Base-by-base conservation (phyloP, 1,140 invertebrate genomes). In the Drosophila lacteicornis region DNA sequence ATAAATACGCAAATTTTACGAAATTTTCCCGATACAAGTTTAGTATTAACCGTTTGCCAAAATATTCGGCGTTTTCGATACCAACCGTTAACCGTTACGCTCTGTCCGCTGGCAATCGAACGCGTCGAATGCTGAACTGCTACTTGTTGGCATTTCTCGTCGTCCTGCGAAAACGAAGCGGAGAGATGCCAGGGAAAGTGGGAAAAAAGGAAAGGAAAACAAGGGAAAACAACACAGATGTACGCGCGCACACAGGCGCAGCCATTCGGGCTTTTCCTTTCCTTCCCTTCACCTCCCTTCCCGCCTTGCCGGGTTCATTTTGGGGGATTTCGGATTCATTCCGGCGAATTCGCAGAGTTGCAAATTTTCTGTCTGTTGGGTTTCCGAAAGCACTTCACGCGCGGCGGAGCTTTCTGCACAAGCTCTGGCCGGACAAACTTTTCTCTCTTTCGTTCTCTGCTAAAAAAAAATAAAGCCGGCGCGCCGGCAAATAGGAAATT, bases 301-400 rank as follows among this genome's bases (percentile, higher is more conserved):
- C 22, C 58, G 22, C 36, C 19, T 22, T 13, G 13, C 8, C 12
- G 33, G 3, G 53, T 59, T 73, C 69, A 70, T 59, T 73, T 66
- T n/a, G 19, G 27, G 13, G 40, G 40, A n/a, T 42, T 59, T 43
- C 7, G 15, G 15, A 55, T 84, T 85, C 81, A 80, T 61, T 53
- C 36, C 57, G n/a, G 43, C 76, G 78, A 84, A 84, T 84, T 84
- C 82, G 82, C 78, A 66, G 62, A 63, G 25, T 47, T 74, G 59
- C 75, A 17, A 50, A 69, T 49, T 79, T 13, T 8, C 4, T 36
- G 80, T 82, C 46, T 76, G 77, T 51, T 84, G 81, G 81, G 81
- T 84, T 66, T 27, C 46, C 25, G 12, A 27, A 33, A 51, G 47
- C 68, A 78, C 42, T 50, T 30, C 1, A 19, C 9, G 66, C 58